phyloP scores from a whole-genome alignment of 2,113 vertebrate genomes.

The Corvus hawaiiensis region DNA sequence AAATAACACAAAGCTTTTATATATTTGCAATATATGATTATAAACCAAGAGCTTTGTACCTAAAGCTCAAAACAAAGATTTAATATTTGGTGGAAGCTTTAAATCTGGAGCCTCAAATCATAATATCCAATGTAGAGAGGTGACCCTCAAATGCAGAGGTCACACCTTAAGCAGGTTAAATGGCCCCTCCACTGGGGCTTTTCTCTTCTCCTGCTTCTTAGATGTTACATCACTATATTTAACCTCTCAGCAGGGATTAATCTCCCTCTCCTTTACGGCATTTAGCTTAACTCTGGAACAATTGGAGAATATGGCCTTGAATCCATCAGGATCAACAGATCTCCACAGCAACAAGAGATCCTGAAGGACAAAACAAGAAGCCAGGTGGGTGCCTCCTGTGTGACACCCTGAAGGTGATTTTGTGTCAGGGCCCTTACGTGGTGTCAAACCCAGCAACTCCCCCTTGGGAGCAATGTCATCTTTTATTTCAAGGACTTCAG shows the following conservation, averaged over 20 bases:
- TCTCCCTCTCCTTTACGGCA: neutral
- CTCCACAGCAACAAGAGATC: neutral
- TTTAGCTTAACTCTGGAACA: neutral
- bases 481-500: neutral
- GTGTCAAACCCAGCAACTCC: neutral
- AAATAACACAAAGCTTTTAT: neutral
- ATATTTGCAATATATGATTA: neutral
- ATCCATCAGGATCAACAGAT: neutral
- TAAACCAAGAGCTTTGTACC: neutral
- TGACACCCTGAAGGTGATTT: neutral
- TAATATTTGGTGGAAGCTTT: neutral
- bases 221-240: conserved; percentile 8
- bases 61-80: neutral
- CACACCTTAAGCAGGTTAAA: conserved; percentile 3
- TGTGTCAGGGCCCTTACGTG: neutral
- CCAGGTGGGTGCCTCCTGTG: neutral
- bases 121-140: neutral
- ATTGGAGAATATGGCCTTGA: neutral
- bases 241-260: conserved; percentile 18
- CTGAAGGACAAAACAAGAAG: neutral
- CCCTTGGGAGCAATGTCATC: neutral
- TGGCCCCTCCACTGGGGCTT: neutral
- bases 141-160: neutral
- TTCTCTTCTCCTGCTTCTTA: neutral
- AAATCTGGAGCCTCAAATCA: neutral